phyloP scores from a whole-genome alignment of 2,888 invertebrate species.

The Chalcis sispes region DNA sequence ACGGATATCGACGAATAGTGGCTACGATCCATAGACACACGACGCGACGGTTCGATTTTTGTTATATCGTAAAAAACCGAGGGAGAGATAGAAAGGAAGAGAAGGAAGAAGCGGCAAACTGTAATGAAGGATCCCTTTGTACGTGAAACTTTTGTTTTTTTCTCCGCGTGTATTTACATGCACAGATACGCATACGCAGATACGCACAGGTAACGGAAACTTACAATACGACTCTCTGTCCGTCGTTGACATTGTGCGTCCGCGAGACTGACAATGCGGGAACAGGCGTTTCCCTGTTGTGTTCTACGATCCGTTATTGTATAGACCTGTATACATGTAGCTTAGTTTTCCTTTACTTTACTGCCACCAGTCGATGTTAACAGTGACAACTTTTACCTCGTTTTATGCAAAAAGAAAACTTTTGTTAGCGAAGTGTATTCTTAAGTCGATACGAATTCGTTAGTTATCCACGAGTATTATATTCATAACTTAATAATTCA shows the following conservation, averaged over 20 bases:
- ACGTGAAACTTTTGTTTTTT: constrained; percentile 40
- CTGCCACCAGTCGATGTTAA: too few relatives aligned
- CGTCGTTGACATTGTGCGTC: constrained; percentile 37
- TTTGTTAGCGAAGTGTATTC: too few relatives aligned
- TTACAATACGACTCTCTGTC: constrained; percentile 46
- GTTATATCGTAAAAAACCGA: neutral
- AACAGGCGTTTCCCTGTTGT: constrained; percentile 48
- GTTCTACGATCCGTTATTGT: constrained; percentile 46
- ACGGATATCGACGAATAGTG: neutral
- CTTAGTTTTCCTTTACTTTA: too few relatives aligned
- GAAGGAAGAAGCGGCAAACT: constrained; percentile 8
- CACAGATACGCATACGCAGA: neutral
- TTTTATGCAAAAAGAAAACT: too few relatives aligned
- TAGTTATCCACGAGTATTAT: too few relatives aligned
- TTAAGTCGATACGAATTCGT: too few relatives aligned
- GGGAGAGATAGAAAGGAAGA: neutral
- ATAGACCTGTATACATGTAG: too few relatives aligned
- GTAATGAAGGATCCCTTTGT: constrained; percentile 55
- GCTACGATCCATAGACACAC: neutral
- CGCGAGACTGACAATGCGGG: constrained; percentile 29
- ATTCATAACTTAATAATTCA: too few relatives aligned
- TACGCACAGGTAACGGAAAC: constrained; percentile 26
- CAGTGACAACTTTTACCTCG: too few relatives aligned
- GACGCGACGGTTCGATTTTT: constrained; percentile 36
- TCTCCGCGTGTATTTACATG: neutral